A percentile compares a stretch with the other conserved stretches of the same genome.
Evolutionary conservation across 2,113 vertebrate species (phyloP).

Genomic region (Aptenodytes patagonicus): DNA sequence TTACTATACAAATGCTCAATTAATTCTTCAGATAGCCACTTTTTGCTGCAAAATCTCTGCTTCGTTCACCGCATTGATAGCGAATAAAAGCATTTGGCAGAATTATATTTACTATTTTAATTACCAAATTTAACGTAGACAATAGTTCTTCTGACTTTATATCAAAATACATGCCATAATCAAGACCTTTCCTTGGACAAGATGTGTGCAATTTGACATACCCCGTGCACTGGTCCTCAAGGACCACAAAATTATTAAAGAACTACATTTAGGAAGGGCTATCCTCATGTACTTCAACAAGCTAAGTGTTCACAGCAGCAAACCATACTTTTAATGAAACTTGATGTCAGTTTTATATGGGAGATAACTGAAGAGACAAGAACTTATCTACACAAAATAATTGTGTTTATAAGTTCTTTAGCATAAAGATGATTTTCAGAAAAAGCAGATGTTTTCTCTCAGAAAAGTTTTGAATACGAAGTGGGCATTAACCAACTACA

Average conservation of each 20-base stretch:
- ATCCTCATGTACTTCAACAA: background rate
- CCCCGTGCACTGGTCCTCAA: background rate
- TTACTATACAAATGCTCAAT: background rate
- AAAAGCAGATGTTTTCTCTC: background rate
- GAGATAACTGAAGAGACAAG: background rate
- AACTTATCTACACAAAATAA: background rate
- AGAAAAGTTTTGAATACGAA: background rate
- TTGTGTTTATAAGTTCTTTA: background rate
- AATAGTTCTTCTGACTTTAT: background rate
- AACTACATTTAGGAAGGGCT: background rate
- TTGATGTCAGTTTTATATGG: background rate
- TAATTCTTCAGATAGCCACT: background rate
- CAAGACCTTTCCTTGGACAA: background rate
- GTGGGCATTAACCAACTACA: background rate
- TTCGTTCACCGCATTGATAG: background rate
- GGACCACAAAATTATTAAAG: background rate
- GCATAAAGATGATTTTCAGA: background rate
- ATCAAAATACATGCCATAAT: background rate
- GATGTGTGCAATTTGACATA: background rate
- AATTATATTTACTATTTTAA: background rate
- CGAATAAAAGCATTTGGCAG: background rate
- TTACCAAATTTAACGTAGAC: background rate
- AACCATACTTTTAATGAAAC: background rate
- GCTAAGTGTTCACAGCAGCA: background rate
- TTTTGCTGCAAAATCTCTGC: background rate